Evolutionary conservation across 2,888 invertebrate genomes (phyloP).

Genomic region (Amaurobius ferox): DNA sequence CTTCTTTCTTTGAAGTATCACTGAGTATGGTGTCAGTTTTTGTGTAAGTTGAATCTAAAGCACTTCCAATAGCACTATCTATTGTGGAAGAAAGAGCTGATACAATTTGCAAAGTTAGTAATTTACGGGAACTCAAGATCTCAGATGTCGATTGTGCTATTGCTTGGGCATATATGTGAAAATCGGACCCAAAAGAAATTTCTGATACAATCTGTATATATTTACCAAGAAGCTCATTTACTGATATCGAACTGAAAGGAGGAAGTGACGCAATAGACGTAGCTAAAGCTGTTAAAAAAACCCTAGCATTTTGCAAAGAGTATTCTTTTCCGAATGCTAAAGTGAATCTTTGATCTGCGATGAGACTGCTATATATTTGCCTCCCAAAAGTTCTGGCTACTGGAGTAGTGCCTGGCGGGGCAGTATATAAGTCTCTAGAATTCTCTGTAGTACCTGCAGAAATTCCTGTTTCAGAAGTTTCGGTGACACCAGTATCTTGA

Average conservation of each 20-base stretch:
- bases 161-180: not conserved
- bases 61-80: not conserved
- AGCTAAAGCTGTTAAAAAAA: not conserved
- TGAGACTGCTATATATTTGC: not conserved
- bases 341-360: not conserved
- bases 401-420: not conserved
- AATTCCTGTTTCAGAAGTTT: too few relatives aligned
- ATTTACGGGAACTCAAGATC: not conserved
- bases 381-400: slow-evolving; percentile 1
- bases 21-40: not conserved
- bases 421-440: not conserved
- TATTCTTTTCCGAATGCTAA: not conserved
- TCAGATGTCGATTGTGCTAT: slow-evolving; percentile 6
- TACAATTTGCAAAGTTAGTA: not conserved
- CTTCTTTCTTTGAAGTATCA: not conserved
- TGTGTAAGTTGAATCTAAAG: not conserved
- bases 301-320: not conserved
- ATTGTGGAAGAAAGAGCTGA: not conserved
- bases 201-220: not conserved
- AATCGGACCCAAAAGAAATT: not conserved
- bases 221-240: not conserved
- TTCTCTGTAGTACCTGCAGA: not conserved
- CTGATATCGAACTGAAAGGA: not conserved
- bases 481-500: not conserved
- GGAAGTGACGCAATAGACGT: slow-evolving; percentile 1